Conservation (phyloP, 2,797 vertebrate genomes). For the Nyctalus aviator region DNA sequence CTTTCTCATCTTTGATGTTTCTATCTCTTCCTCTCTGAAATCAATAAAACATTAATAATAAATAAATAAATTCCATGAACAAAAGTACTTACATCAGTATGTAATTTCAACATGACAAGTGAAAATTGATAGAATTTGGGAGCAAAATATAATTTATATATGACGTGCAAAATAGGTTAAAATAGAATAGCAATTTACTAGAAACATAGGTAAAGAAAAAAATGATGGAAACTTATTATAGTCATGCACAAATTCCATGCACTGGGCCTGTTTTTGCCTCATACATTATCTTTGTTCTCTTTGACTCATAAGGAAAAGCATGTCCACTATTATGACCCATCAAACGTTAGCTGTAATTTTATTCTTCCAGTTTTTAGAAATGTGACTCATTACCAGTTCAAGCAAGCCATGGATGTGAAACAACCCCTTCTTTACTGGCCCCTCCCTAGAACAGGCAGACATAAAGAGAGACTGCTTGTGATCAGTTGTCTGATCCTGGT, state of each 20-base stretch:
- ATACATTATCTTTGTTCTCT: neutral
- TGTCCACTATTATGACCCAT: neutral
- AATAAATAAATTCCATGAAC: no score
- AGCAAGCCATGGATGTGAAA: neutral
- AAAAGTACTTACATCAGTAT: neutral
- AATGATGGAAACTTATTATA: neutral
- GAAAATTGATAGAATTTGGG: neutral
- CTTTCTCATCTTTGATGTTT: no score
- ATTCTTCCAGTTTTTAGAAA: neutral
- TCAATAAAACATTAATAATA: no score
- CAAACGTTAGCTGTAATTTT: neutral
- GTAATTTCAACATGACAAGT: neutral
- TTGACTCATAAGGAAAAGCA: neutral
- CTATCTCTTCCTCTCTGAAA: no score
- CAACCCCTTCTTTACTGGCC: rapidly evolving
- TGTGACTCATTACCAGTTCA: neutral
- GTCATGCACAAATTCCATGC: no score
- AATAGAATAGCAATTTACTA: neutral
- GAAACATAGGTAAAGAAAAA: neutral
- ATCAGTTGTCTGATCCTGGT: neutral
- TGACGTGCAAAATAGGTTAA: neutral
- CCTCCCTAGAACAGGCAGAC: neutral
- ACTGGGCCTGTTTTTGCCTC: neutral
- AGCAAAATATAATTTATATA: neutral
- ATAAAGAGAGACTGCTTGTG: neutral